Conservation (phyloP, 2,888 invertebrate species). For the Melangyna quadrimaculata region DNA sequence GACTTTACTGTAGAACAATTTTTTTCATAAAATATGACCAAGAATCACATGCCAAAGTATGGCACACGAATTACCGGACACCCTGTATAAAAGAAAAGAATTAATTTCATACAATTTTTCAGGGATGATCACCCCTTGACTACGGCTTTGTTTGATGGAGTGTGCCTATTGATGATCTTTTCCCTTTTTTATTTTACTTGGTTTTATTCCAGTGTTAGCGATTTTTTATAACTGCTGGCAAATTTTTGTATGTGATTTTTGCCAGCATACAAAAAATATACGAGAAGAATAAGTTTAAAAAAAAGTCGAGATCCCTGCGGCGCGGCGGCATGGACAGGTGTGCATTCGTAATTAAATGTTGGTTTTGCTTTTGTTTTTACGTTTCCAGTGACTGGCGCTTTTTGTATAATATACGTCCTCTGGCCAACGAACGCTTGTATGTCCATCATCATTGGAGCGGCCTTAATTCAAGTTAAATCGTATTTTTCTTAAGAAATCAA, state of each 20-base stretch:
- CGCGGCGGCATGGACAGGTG: constrained; percentile 64
- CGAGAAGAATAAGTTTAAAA: background rate
- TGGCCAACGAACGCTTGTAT: background rate
- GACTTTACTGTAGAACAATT: too few species aligned
- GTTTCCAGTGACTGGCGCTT: constrained; percentile 61
- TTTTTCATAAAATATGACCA: too few species aligned
- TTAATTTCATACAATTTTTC: too few species aligned
- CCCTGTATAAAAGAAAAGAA: too few species aligned
- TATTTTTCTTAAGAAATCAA: background rate
- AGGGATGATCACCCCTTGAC: background rate
- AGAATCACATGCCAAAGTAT: too few species aligned
- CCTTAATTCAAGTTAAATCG: constrained; percentile 42
- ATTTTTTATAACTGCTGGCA: background rate
- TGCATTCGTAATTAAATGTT: constrained; percentile 68
- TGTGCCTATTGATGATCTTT: constrained; percentile 14
- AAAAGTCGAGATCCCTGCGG: constrained; percentile 44
- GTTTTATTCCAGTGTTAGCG: constrained; percentile 38
- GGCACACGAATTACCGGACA: too few species aligned
- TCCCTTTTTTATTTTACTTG: background rate
- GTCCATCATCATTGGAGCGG: constrained; percentile 44
- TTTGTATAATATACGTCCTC: background rate
- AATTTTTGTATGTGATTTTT: background rate
- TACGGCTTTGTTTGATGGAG: constrained; percentile 20
- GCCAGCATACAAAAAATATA: background rate
- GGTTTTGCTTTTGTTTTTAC: constrained; percentile 1